Conservation (phyloP, 1,140 invertebrate genomes). For the Cephus cinctus region DNA sequence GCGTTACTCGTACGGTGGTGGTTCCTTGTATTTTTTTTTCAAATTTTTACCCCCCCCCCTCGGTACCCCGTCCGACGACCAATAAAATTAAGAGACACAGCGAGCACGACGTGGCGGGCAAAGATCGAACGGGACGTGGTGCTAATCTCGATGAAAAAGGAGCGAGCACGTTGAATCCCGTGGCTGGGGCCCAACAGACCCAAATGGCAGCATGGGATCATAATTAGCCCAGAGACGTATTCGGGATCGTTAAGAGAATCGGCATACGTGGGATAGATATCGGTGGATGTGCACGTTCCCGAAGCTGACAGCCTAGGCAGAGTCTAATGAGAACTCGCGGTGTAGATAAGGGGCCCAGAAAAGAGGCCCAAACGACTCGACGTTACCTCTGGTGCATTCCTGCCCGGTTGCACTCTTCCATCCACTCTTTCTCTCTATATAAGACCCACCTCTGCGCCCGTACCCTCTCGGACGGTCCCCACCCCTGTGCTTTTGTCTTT, state of each 20-base stretch:
- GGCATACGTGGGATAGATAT: too few relatives aligned
- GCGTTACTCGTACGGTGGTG: conserved; percentile 43
- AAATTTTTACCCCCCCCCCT: conserved; percentile 5
- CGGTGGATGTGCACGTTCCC: too few relatives aligned
- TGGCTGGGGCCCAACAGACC: background rate
- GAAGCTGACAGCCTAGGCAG: too few relatives aligned
- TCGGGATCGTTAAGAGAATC: too few relatives aligned
- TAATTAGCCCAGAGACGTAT: too few relatives aligned
- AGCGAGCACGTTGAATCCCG: conserved; percentile 12
- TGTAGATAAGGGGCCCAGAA: conserved; percentile 15
- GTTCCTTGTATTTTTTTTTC: conserved; percentile 13
- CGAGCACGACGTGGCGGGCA: conserved; percentile 31
- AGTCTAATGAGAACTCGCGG: conserved; percentile 25
- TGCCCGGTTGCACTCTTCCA: conserved; percentile 30
- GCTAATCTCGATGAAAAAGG: conserved; percentile 25
- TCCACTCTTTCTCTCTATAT: conserved; percentile 4
- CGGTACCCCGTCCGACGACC: conserved; percentile 19
- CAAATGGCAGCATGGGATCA: too few relatives aligned
- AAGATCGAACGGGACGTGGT: conserved; percentile 31
- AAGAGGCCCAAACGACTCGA: conserved; percentile 12
- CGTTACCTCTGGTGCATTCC: conserved; percentile 33
- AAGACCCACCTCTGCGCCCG: conserved; percentile 2
- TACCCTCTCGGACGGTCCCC: conserved; percentile 17
- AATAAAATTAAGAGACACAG: conserved; percentile 50
- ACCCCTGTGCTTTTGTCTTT: conserved; percentile 40